Percentiles rank a stretch among this genome's conserved stretches.
These are phyloP conservation scores for Dione vanillae DNA, from an alignment of 2,888 invertebrate species.

Conservation along the genomic window DNA sequence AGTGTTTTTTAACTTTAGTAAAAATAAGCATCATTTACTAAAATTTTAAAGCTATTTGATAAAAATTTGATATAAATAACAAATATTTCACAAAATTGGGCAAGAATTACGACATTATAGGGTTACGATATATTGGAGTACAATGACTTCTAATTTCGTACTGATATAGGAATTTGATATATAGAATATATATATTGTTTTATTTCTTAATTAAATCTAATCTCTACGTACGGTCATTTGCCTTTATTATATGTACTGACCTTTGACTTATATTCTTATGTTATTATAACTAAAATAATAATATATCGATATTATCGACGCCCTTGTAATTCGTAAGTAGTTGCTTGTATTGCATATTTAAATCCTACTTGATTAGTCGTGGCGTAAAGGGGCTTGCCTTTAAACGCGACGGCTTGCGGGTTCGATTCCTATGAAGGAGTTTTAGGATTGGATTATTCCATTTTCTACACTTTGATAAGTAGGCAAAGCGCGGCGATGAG, in stretches of 20 bases:
- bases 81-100: background rate
- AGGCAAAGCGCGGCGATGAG: too few relatives aligned
- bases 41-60: too few relatives aligned
- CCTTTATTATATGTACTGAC: constrained; percentile 5
- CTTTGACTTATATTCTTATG: background rate
- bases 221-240: constrained; percentile 9
- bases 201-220: constrained; percentile 10
- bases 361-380: too few relatives aligned
- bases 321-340: background rate
- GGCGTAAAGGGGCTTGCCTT: too few relatives aligned
- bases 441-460: too few relatives aligned
- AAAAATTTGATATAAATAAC: too few relatives aligned
- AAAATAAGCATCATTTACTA: too few relatives aligned
- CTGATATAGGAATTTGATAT: background rate
- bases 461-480: too few relatives aligned
- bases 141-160: constrained; percentile 3
- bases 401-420: too few relatives aligned
- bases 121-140: background rate
- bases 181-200: background rate
- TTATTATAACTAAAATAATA: background rate
- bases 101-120: background rate
- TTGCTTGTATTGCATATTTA: background rate
- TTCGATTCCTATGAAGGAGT: too few relatives aligned
- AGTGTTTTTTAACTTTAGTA: too few relatives aligned
- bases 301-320: background rate